Conservation (phyloP, 2,797 vertebrate genomes). For the Pangasius sanitwongsei region DNA sequence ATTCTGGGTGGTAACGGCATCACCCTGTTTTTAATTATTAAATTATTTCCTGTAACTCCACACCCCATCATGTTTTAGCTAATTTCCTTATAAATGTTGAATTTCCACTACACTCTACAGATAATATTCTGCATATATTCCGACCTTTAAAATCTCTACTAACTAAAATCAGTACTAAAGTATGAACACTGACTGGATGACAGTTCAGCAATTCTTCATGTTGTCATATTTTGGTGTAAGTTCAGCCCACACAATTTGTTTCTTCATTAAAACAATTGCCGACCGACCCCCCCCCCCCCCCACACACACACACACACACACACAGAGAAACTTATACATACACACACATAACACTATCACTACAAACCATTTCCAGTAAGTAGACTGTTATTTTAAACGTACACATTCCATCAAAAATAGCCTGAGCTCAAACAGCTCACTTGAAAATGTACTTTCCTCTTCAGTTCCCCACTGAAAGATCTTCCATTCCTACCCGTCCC, state of each 20-base stretch:
- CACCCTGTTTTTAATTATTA: neutral
- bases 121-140: neutral
- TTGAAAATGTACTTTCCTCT: neutral
- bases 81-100: neutral
- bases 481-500: slow-evolving; percentile 37
- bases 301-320: neutral
- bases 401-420: slow-evolving; percentile 12
- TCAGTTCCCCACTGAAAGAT: slow-evolving; percentile 26
- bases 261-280: neutral
- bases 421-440: neutral
- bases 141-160: no score
- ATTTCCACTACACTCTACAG: neutral
- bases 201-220: neutral
- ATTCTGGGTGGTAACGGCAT: neutral
- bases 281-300: neutral
- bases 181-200: neutral
- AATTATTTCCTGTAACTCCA: neutral
- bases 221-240: neutral
- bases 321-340: neutral
- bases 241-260: neutral
- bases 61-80: neutral
- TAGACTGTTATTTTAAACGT: slow-evolving; percentile 15
- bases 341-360: neutral
- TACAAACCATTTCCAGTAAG: slow-evolving; percentile 25
- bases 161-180: neutral